Evolutionary conservation across 1,140 invertebrate species (phyloP), one percentile per base, ranked within the genome.

Genomic region (Phymorhynchus buccinoides): DNA sequence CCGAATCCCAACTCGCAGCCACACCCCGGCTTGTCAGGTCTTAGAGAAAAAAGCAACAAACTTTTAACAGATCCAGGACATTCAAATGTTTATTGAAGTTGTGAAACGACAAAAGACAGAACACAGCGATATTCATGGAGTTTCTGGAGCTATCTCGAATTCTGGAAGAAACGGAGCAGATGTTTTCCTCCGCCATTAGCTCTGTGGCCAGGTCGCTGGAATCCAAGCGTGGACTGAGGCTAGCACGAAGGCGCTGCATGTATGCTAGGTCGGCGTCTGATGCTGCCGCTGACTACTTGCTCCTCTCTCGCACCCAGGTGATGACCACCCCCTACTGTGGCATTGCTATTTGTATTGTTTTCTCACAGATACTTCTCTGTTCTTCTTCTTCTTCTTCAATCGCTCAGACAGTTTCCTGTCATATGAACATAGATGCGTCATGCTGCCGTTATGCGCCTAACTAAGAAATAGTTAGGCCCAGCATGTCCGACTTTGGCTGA

Each of bases 121-220:
- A 6, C n/a, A 0, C 56, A 62, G 44, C 7, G 18, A 62, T 62
- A 4, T 6, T 27, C 22, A 62, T 62, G 56, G 56, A 62, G n/a
- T 62, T 62, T 27, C 12, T 4, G n/a, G 42, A 79, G 44, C 30
- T 79, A 39, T 79, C 77, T 39, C 77, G 77, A 7, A 79, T 79
- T 14, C 27, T 79, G 41, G 77, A 79, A 79, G 77, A 79, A 52
- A 79, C 77, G 27, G 77, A 79, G 44, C 41, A 79, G 41, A 41
- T 32, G 4, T 27, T 79, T 4, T 32, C 77, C 27, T 79, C 77
- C 6, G 77, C 32, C 0, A 12, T 79, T 22, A 35, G n/a, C 9
- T 32, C 77, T 2, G 44, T 79, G 77, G 32, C 77, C 1, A 41
- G 16, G 30, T 79, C 77, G 27, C n/a, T 79, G n/a, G 32, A 12